phyloP scores from a whole-genome alignment of 2,888 invertebrate genomes.

The Melieria crassipennis region DNA sequence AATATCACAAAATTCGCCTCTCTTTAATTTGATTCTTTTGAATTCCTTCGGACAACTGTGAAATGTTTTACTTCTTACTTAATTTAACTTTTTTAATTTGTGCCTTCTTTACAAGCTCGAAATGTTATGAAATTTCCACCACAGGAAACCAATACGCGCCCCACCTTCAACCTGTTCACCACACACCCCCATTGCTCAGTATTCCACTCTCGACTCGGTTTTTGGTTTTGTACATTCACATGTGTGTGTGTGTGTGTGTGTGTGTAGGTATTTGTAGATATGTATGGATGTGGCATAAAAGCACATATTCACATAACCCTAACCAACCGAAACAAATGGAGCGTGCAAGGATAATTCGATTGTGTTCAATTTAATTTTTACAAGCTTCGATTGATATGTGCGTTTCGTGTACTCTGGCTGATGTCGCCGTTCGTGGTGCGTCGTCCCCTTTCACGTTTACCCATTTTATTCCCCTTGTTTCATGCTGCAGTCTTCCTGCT shows the following conservation, averaged over 20 bases:
- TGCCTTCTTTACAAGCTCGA: too few relatives aligned
- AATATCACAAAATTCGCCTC: too few relatives aligned
- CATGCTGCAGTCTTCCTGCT: slow-evolving; percentile 7
- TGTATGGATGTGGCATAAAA: too few relatives aligned
- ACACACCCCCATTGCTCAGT: not conserved
- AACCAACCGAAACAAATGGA: slow-evolving; percentile 48
- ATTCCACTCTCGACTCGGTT: not conserved
- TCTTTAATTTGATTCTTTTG: too few relatives aligned
- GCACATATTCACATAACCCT: not conserved
- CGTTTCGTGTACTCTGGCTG: slow-evolving; percentile 22
- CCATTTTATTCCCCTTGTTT: slow-evolving; percentile 20
- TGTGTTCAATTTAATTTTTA: slow-evolving; percentile 66
- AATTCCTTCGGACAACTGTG: too few relatives aligned
- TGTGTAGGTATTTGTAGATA: too few relatives aligned
- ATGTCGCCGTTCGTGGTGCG: slow-evolving; percentile 38
- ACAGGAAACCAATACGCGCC: too few relatives aligned
- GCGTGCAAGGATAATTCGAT: slow-evolving; percentile 63
- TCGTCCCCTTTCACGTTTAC: slow-evolving; percentile 16
- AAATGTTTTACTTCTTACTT: too few relatives aligned
- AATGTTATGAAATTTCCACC: too few relatives aligned
- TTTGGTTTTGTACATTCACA: not conserved
- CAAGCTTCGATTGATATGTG: slow-evolving; percentile 60
- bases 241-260: not conserved
- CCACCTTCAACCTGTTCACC: not conserved
- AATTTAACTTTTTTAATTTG: too few relatives aligned